Conservation (phyloP, 2,888 invertebrate species). For the Agapetus fuscipes region DNA sequence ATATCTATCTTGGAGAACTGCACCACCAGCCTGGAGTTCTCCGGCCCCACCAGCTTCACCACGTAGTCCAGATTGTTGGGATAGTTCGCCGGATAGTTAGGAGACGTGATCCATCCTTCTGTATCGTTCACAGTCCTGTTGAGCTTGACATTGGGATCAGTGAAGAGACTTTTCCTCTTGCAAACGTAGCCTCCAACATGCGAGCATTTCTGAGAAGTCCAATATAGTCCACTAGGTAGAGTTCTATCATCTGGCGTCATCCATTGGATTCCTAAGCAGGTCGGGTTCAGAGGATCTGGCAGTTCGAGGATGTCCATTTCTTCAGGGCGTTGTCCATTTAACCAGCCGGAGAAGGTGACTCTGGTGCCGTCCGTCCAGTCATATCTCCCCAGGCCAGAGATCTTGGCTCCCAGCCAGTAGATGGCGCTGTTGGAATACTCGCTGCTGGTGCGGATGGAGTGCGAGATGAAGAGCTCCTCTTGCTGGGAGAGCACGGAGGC, state of each 20-base stretch:
- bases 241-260: slow-evolving; percentile 53
- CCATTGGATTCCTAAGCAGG: slow-evolving; percentile 54
- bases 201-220: slow-evolving; percentile 55
- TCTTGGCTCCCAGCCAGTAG: slow-evolving; percentile 64
- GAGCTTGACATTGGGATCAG: slow-evolving; percentile 39
- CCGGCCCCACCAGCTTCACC: slow-evolving; percentile 55
- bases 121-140: slow-evolving; percentile 57
- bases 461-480: slow-evolving; percentile 60
- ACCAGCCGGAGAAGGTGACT: slow-evolving; percentile 55
- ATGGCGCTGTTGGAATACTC: slow-evolving; percentile 64
- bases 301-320: slow-evolving; percentile 27
- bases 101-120: slow-evolving; percentile 57
- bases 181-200: slow-evolving; percentile 62
- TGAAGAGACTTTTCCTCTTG: slow-evolving; percentile 37
- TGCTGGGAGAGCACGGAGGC: slow-evolving; percentile 58
- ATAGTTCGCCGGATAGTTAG: slow-evolving; percentile 62
- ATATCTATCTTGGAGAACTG: slow-evolving; percentile 60
- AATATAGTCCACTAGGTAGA: slow-evolving; percentile 60
- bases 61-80: slow-evolving; percentile 64
- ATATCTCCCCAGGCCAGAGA: slow-evolving; percentile 38
- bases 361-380: slow-evolving; percentile 58
- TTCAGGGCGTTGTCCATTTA: slow-evolving; percentile 43
- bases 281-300: slow-evolving; percentile 22
- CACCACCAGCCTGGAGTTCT: slow-evolving; percentile 56
- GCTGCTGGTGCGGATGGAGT: slow-evolving; percentile 56